Percentiles rank a stretch among this genome's conserved stretches.
phyloP scores from a whole-genome alignment of 2,888 invertebrate genomes.

The Pseudococcus jackbeardsleyi region DNA sequence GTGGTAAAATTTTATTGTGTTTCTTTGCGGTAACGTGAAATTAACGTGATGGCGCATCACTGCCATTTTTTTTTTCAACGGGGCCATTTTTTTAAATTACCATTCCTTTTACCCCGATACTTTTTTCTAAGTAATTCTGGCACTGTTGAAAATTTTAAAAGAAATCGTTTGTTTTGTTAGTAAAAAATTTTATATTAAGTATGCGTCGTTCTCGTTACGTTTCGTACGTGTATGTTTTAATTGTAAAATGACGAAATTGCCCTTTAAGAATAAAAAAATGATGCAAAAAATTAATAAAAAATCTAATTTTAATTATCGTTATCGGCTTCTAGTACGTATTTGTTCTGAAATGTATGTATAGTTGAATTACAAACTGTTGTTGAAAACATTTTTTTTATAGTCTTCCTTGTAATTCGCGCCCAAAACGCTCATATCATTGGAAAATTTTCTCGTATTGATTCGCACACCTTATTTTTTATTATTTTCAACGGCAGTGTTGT shows the following conservation, averaged over 20 bases:
- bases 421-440: slow-evolving; percentile 48
- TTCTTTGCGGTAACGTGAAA: slow-evolving; percentile 12
- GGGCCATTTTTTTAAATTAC: slow-evolving; percentile 60
- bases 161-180: not conserved
- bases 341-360: slow-evolving; percentile 14
- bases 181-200: slow-evolving; percentile 1
- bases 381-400: slow-evolving; percentile 9
- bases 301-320: slow-evolving; percentile 31
- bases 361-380: slow-evolving; percentile 39
- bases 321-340: slow-evolving; percentile 30
- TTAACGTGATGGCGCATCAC: slow-evolving; percentile 61
- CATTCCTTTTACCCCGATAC: slow-evolving; percentile 56
- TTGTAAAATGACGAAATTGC: not conserved
- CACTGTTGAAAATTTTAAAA: slow-evolving; percentile 55
- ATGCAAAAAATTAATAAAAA: slow-evolving; percentile 5
- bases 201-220: not conserved
- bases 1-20: not conserved
- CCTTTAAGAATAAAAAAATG: not conserved
- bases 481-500: slow-evolving; percentile 47
- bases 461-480: not conserved
- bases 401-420: slow-evolving; percentile 32
- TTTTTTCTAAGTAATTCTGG: slow-evolving; percentile 35
- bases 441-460: slow-evolving; percentile 18
- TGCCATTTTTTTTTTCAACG: slow-evolving; percentile 62
- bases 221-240: not conserved